Base-by-base conservation (phyloP, 2,888 invertebrate species). In the Laspeyria flexula region DNA sequence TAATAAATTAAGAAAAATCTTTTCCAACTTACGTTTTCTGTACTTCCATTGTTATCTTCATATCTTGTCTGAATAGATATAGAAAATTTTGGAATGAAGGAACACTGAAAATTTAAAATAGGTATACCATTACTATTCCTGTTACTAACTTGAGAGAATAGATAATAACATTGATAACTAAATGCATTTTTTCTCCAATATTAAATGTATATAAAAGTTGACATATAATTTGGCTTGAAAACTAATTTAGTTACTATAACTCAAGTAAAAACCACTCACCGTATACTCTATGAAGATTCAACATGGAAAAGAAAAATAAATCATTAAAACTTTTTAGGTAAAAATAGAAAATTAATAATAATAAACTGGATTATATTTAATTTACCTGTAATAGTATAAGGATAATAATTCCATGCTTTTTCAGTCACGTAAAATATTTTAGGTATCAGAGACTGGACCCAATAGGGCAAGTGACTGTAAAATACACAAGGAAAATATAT, bases 371-470 rank as follows among this genome's bases (percentile, higher is more conserved):
- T 25, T 0, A 41, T 30, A 25, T 34, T 29, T 1, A 16, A 75
- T 68, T 90, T 93, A 95, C 95, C 96, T 88, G 97, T 98, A 43
- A 96, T 95, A 13, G 98, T 98, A 73, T 95, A 97, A 9, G 98
- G 98, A 90, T 97, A 98, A 87, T 96, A 98, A 86, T 98, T 98
- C 98, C 98, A 98, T 10, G 98, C 97, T 81, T 97, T 98, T 87
- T 98, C 98, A 50, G 96, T 98, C 12, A 98, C 95, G 86, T 98
- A 98, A 90, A 98, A 98, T 81, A 98, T 95, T 85, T 96, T 95
- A 61, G 98, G 98, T 76, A 97, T 95, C 69, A 98, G 86, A 2
- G 97, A 95, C 86, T 97, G 97, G 44, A 98, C 93, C 97, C 97
- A 98, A 79, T 96, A 96, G 3, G 98, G 98, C 55, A 98, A 93